A percentile compares a stretch with the other conserved stretches of the same genome.
Evolutionary conservation across 2,113 vertebrate genomes (phyloP).

Genomic region (Mystacornis crossleyi): DNA sequence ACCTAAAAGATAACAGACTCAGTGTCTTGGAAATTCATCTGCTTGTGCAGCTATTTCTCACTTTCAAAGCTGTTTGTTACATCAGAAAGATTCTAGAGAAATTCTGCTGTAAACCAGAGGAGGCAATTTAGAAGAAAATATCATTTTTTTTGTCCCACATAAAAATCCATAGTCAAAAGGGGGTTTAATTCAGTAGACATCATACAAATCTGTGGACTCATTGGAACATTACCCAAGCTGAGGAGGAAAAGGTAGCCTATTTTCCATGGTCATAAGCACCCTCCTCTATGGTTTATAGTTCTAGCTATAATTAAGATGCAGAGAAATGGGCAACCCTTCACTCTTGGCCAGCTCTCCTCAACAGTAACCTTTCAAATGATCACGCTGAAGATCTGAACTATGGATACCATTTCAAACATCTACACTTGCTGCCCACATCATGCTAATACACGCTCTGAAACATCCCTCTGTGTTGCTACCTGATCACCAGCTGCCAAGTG

Average conservation of each 20-base stretch:
- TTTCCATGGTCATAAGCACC: background rate
- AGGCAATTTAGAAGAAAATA: background rate
- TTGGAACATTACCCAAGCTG: background rate
- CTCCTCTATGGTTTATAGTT: background rate
- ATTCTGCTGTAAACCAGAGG: background rate
- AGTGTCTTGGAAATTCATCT: background rate
- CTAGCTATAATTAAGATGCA: background rate
- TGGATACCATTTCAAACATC: background rate
- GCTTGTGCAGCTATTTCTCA: background rate
- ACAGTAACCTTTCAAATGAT: background rate
- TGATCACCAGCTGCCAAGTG: background rate
- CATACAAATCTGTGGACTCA: background rate
- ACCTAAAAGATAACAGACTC: background rate
- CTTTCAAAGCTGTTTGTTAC: background rate
- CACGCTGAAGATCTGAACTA: background rate
- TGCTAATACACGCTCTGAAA: background rate
- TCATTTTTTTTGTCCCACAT: no score
- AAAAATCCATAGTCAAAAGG: background rate
- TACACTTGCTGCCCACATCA: background rate
- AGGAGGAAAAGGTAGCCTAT: background rate
- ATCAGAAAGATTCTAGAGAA: background rate
- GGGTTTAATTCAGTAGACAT: background rate
- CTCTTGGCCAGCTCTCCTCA: background rate
- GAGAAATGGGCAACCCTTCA: background rate
- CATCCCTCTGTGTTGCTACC: background rate